Base-by-base conservation (phyloP, 92 coral and sea anemone genomes). In the Zoanthus solanderi region DNA sequence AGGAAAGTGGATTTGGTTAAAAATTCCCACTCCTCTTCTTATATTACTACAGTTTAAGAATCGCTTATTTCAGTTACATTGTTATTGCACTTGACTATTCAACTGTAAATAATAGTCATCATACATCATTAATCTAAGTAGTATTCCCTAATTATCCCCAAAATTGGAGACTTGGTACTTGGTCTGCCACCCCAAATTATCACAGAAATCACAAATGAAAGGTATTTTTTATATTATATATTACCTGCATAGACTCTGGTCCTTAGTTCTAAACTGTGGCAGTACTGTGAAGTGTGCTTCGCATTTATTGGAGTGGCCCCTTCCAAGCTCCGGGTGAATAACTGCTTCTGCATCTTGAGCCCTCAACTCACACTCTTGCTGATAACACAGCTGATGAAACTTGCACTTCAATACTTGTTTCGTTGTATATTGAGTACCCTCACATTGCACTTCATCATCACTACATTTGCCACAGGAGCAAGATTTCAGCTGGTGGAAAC, bases 361-460 rank as follows among this genome's bases (percentile, higher is more conserved):
- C 66, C 66, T 58, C 66, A 58, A 58, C 28, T 58, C 66, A 58
- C 66, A 58, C 66, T 58, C 66, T 58, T 58, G 66, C 66, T 58
- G 28, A 58, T 58, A 58, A 58, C 66, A 58, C 66, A 58, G 66
- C 66, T 58, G 66, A 17, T 58, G 66, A 58, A 58, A 58, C 16
- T 58, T 58, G 66, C 66, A 58, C 72, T n/a, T 67, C 72, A 67
- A 28, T 67, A 67, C 37, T 23, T 67, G 72, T 23, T 78, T 78
- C 48, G 83, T 78, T 61, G 17, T 45, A 78, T 23, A 78, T 5
- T 42, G 83, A 31, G 17, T 44, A 1, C 83, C 83, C 61, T 78
- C 61, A 50, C 83, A 78, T 63, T 78, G 42, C n/a, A 53, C 0
- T 56, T 78, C 67, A 78, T 78, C 83, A 23, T 67, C 72, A 23